Conservation (phyloP, 2,113 vertebrate species). For the Sebastes schlegelii region DNA sequence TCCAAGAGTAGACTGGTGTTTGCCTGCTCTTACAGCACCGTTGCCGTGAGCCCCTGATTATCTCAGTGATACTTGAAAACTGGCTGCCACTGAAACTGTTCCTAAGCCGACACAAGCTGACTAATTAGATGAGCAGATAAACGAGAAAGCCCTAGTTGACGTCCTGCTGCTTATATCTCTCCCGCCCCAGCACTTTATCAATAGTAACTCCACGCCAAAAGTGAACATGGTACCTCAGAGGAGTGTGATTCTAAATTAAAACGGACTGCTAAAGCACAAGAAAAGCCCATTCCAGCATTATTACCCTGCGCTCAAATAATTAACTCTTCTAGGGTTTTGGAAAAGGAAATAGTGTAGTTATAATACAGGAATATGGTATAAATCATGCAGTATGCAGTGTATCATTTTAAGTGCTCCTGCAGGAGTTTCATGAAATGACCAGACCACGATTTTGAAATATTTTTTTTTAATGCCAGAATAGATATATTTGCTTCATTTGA, state of each 20-base stretch:
- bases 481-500: too few species aligned
- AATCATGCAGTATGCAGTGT: not conserved
- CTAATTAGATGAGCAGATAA: slow-evolving; percentile 46
- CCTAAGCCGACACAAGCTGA: slow-evolving; percentile 25
- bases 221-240: slow-evolving; percentile 12
- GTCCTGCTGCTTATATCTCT: slow-evolving; percentile 3
- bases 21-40: slow-evolving; percentile 11
- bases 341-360: not conserved
- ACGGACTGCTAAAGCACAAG: not conserved
- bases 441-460: not conserved
- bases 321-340: not conserved
- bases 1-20: slow-evolving; percentile 21
- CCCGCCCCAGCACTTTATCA: slow-evolving; percentile 4
- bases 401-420: not conserved
- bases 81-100: slow-evolving; percentile 17
- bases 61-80: slow-evolving; percentile 4
- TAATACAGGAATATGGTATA: not conserved
- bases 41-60: slow-evolving; percentile 13
- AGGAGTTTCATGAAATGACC: not conserved
- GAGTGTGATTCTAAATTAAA: slow-evolving; percentile 22
- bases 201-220: slow-evolving; percentile 1
- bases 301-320: not conserved
- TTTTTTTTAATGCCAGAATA: too few species aligned
- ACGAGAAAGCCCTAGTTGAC: slow-evolving; percentile 14
- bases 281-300: slow-evolving; percentile 2